phyloP scores from a whole-genome alignment of 2,113 vertebrate species.

The Aix galericulata region DNA sequence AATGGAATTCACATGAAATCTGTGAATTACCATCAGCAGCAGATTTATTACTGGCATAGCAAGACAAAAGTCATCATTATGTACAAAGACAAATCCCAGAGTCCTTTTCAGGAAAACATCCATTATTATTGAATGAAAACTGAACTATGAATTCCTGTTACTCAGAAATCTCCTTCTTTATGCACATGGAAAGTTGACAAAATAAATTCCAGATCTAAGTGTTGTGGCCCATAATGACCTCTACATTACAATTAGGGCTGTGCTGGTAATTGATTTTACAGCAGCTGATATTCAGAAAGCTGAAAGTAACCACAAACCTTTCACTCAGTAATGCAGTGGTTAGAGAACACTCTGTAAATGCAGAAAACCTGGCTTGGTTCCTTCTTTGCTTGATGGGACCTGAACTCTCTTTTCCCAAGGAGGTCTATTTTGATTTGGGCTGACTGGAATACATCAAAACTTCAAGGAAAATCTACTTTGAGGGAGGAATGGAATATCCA shows the following conservation, averaged over 20 bases:
- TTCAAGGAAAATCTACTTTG: background rate
- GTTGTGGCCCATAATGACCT: background rate
- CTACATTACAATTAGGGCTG: background rate
- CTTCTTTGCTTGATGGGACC: background rate
- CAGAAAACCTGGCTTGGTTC: background rate
- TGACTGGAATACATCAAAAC: background rate
- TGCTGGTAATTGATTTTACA: background rate
- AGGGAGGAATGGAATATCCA: background rate
- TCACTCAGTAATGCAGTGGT: background rate
- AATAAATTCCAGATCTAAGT: background rate
- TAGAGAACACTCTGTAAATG: background rate
- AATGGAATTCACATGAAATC: background rate
- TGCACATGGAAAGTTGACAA: background rate
- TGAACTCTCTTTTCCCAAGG: background rate
- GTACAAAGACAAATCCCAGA: background rate
- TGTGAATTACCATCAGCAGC: slow-evolving; percentile 7
- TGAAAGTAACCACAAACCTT: background rate
- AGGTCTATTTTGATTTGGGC: background rate
- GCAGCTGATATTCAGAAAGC: background rate
- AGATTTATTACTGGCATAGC: slow-evolving; percentile 35
- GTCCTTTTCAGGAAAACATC: background rate
- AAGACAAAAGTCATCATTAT: slow-evolving; percentile 61
- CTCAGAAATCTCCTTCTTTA: background rate
- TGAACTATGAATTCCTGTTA: background rate
- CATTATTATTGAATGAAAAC: background rate